Conservation (phyloP, 1,140 invertebrate species). For the Lepidurus apus region DNA sequence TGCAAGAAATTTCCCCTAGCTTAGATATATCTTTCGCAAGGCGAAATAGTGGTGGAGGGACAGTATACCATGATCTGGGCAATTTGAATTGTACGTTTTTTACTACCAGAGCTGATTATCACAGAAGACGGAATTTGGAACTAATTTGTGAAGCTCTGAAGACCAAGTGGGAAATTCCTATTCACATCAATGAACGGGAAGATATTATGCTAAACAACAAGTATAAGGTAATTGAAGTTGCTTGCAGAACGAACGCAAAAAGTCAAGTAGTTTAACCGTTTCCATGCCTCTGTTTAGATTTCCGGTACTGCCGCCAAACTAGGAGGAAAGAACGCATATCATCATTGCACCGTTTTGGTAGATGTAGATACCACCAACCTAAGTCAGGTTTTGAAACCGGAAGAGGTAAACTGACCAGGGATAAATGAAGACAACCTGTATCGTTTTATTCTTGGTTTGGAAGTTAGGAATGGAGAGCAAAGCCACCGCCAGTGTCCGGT, state of each 20-base stretch:
- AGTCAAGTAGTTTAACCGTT: constrained; percentile 4
- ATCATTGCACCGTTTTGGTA: constrained; percentile 88
- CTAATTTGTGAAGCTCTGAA: constrained; percentile 72
- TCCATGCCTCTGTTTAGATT: constrained; percentile 51
- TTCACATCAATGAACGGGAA: constrained; percentile 67
- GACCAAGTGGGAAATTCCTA: constrained; percentile 67
- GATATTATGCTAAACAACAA: constrained; percentile 73
- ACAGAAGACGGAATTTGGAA: constrained; percentile 76
- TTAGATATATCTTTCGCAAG: constrained; percentile 64
- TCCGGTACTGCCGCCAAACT: constrained; percentile 90
- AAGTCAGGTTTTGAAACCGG: constrained; percentile 43
- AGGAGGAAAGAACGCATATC: constrained; percentile 76
- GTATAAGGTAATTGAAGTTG: constrained; percentile 63
- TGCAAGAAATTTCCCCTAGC: neutral
- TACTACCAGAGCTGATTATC: constrained; percentile 66
- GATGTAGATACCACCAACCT: constrained; percentile 71
- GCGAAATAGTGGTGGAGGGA: constrained; percentile 90
- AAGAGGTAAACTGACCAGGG: constrained; percentile 37
- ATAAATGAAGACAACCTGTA: constrained; percentile 29
- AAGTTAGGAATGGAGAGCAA: constrained; percentile 63
- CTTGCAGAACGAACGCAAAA: neutral
- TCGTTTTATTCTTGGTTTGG: constrained; percentile 41
- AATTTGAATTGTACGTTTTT: constrained; percentile 92
- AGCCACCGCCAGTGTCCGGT: constrained; percentile 72
- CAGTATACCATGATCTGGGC: constrained; percentile 91